These are phyloP conservation scores for Muscicapa adusta DNA, from an alignment of 2,113 vertebrate genomes.

Conservation along the genomic window DNA sequence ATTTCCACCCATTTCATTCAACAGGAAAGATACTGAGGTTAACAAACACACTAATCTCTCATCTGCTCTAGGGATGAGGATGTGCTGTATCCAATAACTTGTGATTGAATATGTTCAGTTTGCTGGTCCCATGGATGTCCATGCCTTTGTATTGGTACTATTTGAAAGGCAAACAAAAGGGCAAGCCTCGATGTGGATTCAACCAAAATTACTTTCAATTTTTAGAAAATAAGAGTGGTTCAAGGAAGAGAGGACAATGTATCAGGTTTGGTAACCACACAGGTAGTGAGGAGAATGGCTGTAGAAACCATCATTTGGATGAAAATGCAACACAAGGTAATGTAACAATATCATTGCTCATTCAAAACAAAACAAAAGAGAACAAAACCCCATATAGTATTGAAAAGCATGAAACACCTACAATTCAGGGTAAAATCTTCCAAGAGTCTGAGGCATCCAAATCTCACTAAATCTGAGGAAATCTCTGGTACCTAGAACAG, in stretches of 20 bases:
- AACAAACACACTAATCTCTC: slow-evolving; percentile 9
- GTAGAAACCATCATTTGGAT: background rate
- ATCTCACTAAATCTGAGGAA: background rate
- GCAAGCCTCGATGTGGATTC: background rate
- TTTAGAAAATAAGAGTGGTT: background rate
- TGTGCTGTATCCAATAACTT: background rate
- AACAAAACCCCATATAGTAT: rapidly evolving
- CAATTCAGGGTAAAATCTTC: background rate
- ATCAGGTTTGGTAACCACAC: background rate
- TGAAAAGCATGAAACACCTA: background rate
- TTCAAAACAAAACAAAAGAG: background rate
- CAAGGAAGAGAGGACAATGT: background rate
- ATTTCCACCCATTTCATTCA: slow-evolving; percentile 47
- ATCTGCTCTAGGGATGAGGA: slow-evolving; percentile 27
- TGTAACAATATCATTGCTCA: background rate
- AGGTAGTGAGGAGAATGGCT: background rate
- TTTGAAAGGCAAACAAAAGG: background rate
- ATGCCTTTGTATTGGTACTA: background rate
- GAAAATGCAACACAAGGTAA: background rate
- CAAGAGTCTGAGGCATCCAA: background rate
- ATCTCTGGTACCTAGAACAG: background rate
- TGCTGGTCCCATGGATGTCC: background rate
- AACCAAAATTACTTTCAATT: background rate
- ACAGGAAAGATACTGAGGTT: slow-evolving; percentile 26
- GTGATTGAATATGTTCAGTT: background rate